Conservation (phyloP, 2,797 vertebrate species). For the Enteromius treurensis region DNA sequence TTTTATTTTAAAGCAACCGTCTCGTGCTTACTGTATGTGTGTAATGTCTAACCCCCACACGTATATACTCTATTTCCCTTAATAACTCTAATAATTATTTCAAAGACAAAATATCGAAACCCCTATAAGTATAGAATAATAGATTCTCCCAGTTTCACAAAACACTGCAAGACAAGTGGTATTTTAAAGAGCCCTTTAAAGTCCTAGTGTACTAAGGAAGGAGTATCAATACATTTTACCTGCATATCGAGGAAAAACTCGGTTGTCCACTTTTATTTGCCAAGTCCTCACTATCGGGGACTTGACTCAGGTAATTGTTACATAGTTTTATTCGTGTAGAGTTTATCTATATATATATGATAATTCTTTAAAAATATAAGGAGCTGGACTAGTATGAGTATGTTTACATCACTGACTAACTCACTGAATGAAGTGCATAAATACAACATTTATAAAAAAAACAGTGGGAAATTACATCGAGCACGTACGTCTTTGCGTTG, state of each 20-base stretch:
- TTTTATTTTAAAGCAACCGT: not conserved
- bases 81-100: no score
- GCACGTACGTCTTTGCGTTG: not conserved
- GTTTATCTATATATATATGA: constrained; percentile 10
- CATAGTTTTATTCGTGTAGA: not conserved
- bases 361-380: not conserved
- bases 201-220: not conserved
- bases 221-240: constrained; percentile 31
- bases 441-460: not conserved
- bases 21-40: accelerated
- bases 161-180: constrained; percentile 20
- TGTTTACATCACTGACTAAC: not conserved
- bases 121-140: not conserved
- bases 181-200: constrained; percentile 44
- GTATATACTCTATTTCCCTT: not conserved
- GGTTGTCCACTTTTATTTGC: constrained; percentile 38
- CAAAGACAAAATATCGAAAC: not conserved
- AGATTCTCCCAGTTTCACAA: constrained; percentile 15
- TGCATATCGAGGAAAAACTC: constrained; percentile 14
- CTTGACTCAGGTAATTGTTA: constrained; percentile 69
- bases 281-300: constrained; percentile 62
- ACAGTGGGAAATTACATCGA: not conserved
- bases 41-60: accelerated
- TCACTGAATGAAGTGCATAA: not conserved
- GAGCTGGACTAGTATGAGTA: not conserved